Conservation (phyloP, 2,797 vertebrate species). For the Sebastes glaucus region DNA sequence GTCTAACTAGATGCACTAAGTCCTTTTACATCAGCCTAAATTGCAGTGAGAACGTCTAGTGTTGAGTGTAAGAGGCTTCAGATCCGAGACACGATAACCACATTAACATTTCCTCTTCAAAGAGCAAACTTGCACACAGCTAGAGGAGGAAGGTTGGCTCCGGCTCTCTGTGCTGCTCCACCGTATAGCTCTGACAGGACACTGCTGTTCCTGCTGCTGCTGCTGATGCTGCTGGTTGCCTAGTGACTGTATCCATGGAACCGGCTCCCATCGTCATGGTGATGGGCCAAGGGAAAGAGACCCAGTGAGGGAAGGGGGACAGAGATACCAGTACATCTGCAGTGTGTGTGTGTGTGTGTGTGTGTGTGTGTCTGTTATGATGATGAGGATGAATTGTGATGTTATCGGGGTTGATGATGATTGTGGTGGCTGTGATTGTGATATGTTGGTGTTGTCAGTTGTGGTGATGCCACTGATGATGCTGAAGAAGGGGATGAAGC, state of each 20-base stretch:
- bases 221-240: constrained; percentile 77
- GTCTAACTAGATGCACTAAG: background rate
- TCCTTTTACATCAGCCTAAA: constrained; percentile 24
- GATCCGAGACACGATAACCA: constrained; percentile 41
- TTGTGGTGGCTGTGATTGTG: background rate
- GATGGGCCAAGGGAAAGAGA: constrained; percentile 69
- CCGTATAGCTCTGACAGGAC: constrained; percentile 58
- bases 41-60: background rate
- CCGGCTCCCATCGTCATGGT: constrained; percentile 78
- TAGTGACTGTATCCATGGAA: constrained; percentile 78
- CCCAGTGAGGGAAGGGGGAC: constrained; percentile 58
- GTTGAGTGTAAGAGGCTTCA: constrained; percentile 25
- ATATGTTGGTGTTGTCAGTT: constrained; percentile 5
- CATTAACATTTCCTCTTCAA: constrained; percentile 51
- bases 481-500: background rate
- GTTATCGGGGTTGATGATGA: constrained; percentile 9
- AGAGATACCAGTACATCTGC: constrained; percentile 70
- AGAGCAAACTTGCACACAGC: constrained; percentile 42
- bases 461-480: background rate
- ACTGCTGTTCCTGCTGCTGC: constrained; percentile 53
- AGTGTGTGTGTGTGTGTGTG: constrained; percentile 12
- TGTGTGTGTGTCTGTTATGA: background rate
- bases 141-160: constrained; percentile 20
- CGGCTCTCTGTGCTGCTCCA: constrained; percentile 40
- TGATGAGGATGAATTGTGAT: constrained; percentile 46